Percentiles rank a stretch among this genome's conserved stretches.
Evolutionary conservation across 2,797 vertebrate species (phyloP).

Genomic region (Acipenser ruthenus): DNA sequence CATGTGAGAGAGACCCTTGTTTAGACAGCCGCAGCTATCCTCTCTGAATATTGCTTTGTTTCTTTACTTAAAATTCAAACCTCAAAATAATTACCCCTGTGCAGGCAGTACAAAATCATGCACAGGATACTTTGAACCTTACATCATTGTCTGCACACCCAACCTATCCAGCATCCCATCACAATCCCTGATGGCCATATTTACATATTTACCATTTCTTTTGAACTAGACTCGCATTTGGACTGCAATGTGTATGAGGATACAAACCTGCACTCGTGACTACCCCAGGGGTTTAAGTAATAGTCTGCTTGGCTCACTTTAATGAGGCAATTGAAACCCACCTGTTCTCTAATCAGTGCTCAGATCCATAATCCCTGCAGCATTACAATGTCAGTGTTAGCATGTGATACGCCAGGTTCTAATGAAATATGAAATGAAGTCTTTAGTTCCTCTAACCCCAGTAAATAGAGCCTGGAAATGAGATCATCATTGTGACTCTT

Average conservation of each 20-base stretch:
- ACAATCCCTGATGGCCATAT: conserved; percentile 20
- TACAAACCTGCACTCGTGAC: conserved; percentile 18
- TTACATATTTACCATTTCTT: conserved; percentile 14
- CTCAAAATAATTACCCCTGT: conserved; percentile 35
- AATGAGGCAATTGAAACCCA: background rate
- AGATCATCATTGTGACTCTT: no score
- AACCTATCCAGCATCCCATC: conserved; percentile 36
- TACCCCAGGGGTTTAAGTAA: conserved; percentile 1
- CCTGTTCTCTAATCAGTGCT: conserved; percentile 11
- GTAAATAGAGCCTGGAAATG: no score
- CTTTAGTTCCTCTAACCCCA: no score
- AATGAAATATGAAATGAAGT: no score
- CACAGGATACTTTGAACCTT: conserved; percentile 33
- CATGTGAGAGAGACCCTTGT: conserved; percentile 29
- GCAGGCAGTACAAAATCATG: conserved; percentile 14
- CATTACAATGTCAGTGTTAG: no score
- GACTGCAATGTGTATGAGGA: conserved; percentile 20
- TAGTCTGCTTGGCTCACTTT: background rate
- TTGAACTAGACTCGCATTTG: conserved; percentile 33
- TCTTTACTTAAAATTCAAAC: conserved; percentile 36
- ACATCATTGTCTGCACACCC: conserved; percentile 39
- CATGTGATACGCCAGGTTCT: no score
- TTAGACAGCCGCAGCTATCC: conserved; percentile 49
- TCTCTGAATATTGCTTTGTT: conserved; percentile 32
- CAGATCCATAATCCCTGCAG: conserved; percentile 5